Conservation (phyloP, 2,797 vertebrate species). For the Danio tinwini region DNA sequence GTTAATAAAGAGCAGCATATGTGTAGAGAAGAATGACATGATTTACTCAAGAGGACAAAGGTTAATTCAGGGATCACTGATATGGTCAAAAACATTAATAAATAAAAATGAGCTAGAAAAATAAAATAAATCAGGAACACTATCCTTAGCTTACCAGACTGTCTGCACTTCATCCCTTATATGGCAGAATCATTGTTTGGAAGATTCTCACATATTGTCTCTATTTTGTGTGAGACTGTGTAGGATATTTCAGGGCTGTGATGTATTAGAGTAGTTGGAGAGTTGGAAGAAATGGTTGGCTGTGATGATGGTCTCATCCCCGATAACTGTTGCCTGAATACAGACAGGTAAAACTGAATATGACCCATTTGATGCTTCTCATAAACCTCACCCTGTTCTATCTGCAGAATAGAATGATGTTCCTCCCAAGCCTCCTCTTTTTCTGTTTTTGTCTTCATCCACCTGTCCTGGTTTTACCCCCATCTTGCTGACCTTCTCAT, state of each 20-base stretch:
- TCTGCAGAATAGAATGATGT: not conserved
- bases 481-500: constrained; percentile 29
- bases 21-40: no score
- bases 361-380: constrained; percentile 70
- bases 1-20: no score
- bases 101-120: no score
- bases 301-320: not conserved
- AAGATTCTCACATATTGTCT: no score
- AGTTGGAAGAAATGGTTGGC: constrained; percentile 53
- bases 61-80: no score
- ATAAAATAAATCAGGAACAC: no score
- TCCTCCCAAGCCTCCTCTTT: constrained; percentile 7
- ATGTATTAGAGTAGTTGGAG: constrained; percentile 20
- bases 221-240: constrained; percentile 58
- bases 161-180: no score
- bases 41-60: no score
- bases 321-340: constrained; percentile 55
- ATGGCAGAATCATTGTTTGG: no score
- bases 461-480: constrained; percentile 25
- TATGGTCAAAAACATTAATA: no score
- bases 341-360: constrained; percentile 55
- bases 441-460: constrained; percentile 30
- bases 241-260: constrained; percentile 26
- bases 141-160: no score
- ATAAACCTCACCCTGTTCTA: constrained; percentile 61